Evolutionary conservation across 2,797 vertebrate species (phyloP).

Genomic region (Cirrhinus mrigala): DNA sequence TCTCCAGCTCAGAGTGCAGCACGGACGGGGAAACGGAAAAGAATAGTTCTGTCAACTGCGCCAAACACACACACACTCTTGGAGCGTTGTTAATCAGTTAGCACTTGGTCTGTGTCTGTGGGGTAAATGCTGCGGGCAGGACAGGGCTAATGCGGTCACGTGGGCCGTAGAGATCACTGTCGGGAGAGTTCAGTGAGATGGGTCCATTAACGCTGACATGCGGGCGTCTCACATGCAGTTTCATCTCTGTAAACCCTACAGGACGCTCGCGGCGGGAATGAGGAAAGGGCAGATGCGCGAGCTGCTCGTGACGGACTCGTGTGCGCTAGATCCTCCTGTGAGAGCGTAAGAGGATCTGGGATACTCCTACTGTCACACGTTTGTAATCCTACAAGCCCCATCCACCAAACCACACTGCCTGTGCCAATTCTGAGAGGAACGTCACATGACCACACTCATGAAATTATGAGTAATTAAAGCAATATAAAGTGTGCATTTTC

Average conservation of each 20-base stretch:
- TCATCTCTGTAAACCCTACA: conserved; percentile 9
- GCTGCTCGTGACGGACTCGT: background rate
- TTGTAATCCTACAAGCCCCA: conserved; percentile 7
- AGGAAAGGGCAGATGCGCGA: conserved; percentile 28
- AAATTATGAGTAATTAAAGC: background rate
- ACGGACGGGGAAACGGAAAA: background rate
- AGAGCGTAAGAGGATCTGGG: conserved; percentile 16
- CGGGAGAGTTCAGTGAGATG: conserved; percentile 4
- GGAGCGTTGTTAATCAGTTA: background rate
- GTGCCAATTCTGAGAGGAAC: background rate
- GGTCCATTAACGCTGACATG: conserved; percentile 19
- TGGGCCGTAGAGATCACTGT: conserved; percentile 21
- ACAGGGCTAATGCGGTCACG: conserved; percentile 22
- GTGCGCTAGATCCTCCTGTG: background rate
- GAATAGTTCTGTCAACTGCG: background rate
- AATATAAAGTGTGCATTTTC: background rate
- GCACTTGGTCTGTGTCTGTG: conserved; percentile 31
- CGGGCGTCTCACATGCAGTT: background rate
- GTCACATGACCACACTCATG: background rate
- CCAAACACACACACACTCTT: conserved; percentile 1
- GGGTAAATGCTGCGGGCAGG: conserved; percentile 14
- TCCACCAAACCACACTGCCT: background rate
- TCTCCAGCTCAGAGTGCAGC: conserved; percentile 5
- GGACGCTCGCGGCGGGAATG: background rate
- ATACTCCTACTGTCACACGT: background rate